phyloP scores from a whole-genome alignment of 2,113 vertebrate genomes.

The Lophura nycthemera region DNA sequence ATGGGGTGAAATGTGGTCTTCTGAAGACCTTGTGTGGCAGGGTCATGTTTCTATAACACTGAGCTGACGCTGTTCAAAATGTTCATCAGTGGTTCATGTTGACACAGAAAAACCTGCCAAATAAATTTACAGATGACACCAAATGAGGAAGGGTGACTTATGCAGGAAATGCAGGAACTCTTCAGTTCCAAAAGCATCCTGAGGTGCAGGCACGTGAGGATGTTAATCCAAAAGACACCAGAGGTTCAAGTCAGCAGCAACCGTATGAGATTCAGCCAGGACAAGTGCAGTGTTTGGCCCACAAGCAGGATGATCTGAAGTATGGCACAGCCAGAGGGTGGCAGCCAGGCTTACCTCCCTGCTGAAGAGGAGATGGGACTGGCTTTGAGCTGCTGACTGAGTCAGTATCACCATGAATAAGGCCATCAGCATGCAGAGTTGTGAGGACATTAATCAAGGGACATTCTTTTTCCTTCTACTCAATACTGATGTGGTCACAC shows the following conservation, averaged over 20 bases:
- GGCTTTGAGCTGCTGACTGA: background rate
- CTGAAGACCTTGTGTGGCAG: background rate
- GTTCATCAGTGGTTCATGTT: background rate
- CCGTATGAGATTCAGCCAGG: background rate
- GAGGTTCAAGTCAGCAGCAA: background rate
- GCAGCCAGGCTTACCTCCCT: background rate
- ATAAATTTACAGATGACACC: background rate
- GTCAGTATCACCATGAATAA: background rate
- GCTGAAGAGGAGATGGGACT: background rate
- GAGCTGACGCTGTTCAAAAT: background rate
- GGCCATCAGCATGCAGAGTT: background rate
- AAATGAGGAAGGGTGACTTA: background rate
- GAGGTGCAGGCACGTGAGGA: accelerated
- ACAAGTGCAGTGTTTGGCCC: background rate
- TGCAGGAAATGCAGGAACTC: accelerated
- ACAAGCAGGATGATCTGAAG: background rate
- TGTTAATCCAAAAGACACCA: background rate
- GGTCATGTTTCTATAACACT: background rate
- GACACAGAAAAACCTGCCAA: background rate
- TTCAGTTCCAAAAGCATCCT: background rate
- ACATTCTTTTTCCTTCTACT: background rate
- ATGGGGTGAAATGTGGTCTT: background rate
- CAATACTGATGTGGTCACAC: background rate
- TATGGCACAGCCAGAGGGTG: background rate
- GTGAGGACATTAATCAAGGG: background rate